Evolutionary conservation across 2,797 vertebrate genomes (phyloP).

Genomic region (Columba guinea): DNA sequence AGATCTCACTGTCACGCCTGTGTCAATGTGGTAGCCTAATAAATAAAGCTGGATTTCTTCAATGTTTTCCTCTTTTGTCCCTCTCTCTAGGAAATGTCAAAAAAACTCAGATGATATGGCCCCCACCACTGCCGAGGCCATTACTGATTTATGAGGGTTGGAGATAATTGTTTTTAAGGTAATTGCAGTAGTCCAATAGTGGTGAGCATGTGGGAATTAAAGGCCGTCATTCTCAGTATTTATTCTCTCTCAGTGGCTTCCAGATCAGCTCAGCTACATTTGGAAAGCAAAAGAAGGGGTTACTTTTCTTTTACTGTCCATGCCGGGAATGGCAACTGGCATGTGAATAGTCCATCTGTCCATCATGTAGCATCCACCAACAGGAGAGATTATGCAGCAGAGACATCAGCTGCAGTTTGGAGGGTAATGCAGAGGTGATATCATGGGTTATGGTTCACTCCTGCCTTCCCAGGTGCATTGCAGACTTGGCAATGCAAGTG

Average conservation of each 20-base stretch:
- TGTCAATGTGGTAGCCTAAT: not conserved
- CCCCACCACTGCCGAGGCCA: rapidly evolving
- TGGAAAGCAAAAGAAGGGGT: not conserved
- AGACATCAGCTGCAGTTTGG: not conserved
- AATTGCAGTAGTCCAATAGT: not conserved
- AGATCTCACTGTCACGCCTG: not conserved
- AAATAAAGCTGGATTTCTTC: not conserved
- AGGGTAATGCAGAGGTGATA: rapidly evolving
- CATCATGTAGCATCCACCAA: not conserved
- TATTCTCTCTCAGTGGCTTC: not conserved
- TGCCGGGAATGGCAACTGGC: not conserved
- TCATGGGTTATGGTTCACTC: not conserved
- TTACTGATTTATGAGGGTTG: not conserved
- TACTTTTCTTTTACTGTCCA: not conserved
- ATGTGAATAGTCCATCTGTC: not conserved
- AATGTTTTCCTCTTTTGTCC: not conserved
- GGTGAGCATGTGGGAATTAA: not conserved
- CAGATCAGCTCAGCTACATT: not conserved
- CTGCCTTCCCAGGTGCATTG: not conserved
- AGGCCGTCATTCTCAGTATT: not conserved
- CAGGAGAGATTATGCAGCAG: not conserved
- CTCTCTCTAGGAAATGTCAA: not conserved
- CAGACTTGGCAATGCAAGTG: not conserved
- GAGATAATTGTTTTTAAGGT: not conserved
- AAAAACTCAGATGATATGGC: not conserved